These are phyloP conservation scores for Sphaeramia orbicularis DNA, from an alignment of 2,797 vertebrate genomes.

Conservation along the genomic window DNA sequence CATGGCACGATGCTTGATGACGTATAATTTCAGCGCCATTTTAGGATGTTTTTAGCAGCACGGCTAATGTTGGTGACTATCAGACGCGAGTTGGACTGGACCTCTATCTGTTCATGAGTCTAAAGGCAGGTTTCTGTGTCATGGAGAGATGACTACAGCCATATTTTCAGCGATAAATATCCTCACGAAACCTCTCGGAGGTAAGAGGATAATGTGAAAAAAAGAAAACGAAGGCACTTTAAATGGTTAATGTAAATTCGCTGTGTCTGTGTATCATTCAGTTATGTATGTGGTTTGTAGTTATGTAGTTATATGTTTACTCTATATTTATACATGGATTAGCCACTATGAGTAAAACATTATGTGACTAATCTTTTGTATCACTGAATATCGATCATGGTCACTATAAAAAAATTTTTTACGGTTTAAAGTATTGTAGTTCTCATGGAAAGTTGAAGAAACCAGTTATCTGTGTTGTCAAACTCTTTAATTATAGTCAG, in stretches of 20 bases:
- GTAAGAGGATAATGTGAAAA: constrained; percentile 52
- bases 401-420: too few relatives aligned
- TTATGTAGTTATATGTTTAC: too few relatives aligned
- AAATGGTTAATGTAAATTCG: not conserved
- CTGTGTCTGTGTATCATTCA: not conserved
- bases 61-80: not conserved
- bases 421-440: too few relatives aligned
- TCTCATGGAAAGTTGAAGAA: too few relatives aligned
- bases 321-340: too few relatives aligned
- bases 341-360: too few relatives aligned
- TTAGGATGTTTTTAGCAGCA: constrained; percentile 14
- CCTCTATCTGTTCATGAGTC: not conserved
- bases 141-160: constrained; percentile 64
- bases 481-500: too few relatives aligned
- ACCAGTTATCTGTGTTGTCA: too few relatives aligned
- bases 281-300: not conserved
- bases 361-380: too few relatives aligned
- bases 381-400: too few relatives aligned
- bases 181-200: constrained; percentile 68
- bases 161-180: constrained; percentile 62
- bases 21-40: constrained; percentile 54
- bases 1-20: constrained; percentile 31
- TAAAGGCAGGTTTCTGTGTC: not conserved
- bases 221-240: not conserved
- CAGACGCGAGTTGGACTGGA: too few relatives aligned